Evolutionary conservation across 1,140 invertebrate genomes (phyloP), one percentile per base, ranked within the genome.

Genomic region (Oncopeltus fasciatus): DNA sequence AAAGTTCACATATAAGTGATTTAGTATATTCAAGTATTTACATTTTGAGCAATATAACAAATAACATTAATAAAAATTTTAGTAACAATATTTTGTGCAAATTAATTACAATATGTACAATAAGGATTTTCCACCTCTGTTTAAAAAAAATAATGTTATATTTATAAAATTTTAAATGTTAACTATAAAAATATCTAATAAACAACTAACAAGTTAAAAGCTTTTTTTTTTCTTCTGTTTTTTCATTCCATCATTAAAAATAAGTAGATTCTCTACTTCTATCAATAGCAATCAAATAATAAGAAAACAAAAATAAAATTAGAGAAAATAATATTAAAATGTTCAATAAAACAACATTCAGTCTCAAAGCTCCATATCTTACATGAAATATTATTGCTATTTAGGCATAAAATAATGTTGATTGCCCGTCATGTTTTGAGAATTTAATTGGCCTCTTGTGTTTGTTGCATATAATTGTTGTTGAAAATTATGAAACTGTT

Each of bases 401-500:
- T 78, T 78, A 62, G 76, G 76, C 70, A 78, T 76, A 68, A 78
- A 78, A 65, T 77, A 78, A 63, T 78, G 77, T 61, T 78, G 77
- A 70, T 77, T 76, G 29, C 72, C 69, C 60, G 74, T 73, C 38
- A 75, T 63, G 68, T 72, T 62, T 51, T 66, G 67, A 29, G 60
- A 64, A 21, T 62, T 65, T 38, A 68, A 59, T 18, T 62, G 72
- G 68, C 70, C 84, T 65, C 88, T 79, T 21, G 87, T 90, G 62
- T 88, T 88, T 11, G 90, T 95, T 26, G 91, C 90, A 76, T 95
- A 94, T 60, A 94, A 75, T 73, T 93, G 90, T 72, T 94, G 92
- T 71, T 95, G 92, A 77, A 95, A 94, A 75, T 93, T 91, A 73
- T 93, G 90, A 77, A 91, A 94, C 78, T 93, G 90, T 72, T 92